Conservation (phyloP, 2,113 vertebrate genomes). For the Hypocryptadius cinnamomeus region DNA sequence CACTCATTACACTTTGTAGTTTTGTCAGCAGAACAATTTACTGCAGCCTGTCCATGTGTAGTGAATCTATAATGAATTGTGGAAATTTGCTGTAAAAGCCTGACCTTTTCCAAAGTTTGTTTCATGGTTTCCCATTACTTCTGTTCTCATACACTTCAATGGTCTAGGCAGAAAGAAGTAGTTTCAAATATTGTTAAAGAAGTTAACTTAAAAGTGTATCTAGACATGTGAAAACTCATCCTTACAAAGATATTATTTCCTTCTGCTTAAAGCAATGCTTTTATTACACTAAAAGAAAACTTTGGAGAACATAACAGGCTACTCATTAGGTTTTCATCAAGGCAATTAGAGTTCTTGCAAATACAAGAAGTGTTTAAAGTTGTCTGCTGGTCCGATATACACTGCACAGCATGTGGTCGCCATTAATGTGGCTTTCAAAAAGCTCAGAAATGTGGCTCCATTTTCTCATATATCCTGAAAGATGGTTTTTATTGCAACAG, state of each 20-base stretch:
- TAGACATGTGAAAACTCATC: background rate
- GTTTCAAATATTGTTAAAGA: background rate
- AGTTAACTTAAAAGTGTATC: background rate
- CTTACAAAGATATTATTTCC: background rate
- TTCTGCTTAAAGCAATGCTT: background rate
- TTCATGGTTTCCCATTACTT: background rate
- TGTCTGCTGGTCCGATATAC: background rate
- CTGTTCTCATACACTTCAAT: background rate
- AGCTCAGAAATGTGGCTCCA: background rate
- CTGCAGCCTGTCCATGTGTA: slow-evolving; percentile 11
- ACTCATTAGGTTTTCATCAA: background rate
- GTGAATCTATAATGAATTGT: slow-evolving; percentile 53
- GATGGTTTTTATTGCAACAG: background rate
- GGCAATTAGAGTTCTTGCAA: background rate
- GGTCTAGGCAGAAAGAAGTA: background rate
- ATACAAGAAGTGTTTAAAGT: background rate
- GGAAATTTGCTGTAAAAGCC: slow-evolving; percentile 34
- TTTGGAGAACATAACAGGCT: background rate
- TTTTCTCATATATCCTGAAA: background rate
- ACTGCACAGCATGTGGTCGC: background rate
- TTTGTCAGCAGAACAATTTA: slow-evolving; percentile 43
- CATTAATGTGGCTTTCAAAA: background rate
- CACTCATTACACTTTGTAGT: slow-evolving; percentile 18
- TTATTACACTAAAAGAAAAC: background rate
- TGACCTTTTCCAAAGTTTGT: slow-evolving; percentile 20